These are phyloP conservation scores for Drepanosiphum platanoidis DNA, from an alignment of 2,888 invertebrate species.

Conservation along the genomic window DNA sequence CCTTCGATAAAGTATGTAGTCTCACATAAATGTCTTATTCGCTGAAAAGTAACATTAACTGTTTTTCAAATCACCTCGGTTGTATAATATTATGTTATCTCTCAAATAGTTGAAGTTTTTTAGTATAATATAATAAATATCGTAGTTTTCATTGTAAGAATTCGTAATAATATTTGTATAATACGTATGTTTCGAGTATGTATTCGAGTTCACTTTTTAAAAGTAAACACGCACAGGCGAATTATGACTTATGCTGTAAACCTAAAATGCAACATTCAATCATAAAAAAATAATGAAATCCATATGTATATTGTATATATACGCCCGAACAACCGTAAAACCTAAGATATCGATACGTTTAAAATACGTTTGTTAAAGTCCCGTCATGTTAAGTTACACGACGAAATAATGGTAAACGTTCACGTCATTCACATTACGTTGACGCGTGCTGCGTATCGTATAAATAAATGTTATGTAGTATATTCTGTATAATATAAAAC, in stretches of 20 bases:
- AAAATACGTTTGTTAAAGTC: neutral
- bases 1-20: neutral
- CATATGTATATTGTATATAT: no score
- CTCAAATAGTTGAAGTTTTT: no score
- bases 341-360: no score
- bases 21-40: neutral
- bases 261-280: neutral
- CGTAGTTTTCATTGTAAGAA: neutral
- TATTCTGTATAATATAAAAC: no score
- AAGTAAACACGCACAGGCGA: neutral
- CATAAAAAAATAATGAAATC: neutral
- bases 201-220: neutral
- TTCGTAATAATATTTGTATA: neutral
- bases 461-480: no score
- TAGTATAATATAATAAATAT: no score
- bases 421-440: no score
- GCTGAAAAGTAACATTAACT: neutral
- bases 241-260: no score
- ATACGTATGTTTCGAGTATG: no score
- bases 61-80: neutral
- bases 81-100: neutral
- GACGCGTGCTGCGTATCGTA: no score
- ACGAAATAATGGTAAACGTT: no score
- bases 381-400: neutral
- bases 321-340: no score